phyloP scores from a whole-genome alignment of 2,113 vertebrate genomes.

The Ibidorhyncha struthersii region DNA sequence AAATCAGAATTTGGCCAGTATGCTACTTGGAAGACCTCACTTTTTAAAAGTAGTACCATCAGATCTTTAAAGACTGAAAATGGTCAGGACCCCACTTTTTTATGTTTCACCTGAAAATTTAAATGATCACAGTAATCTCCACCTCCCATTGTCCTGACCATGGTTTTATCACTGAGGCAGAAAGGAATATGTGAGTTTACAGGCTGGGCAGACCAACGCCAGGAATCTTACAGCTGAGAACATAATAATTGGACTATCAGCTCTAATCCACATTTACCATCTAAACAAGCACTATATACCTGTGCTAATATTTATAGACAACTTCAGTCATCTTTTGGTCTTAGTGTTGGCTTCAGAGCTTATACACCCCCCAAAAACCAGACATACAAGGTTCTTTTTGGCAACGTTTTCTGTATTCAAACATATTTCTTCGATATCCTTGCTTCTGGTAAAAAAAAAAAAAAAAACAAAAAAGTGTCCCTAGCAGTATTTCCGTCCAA shows the following conservation, averaged over 20 bases:
- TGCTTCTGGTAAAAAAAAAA: neutral
- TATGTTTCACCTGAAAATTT: neutral
- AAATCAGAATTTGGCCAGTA: neutral
- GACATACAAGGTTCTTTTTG: neutral
- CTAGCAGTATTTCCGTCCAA: neutral
- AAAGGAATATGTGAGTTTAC: neutral
- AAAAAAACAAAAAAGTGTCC: too few relatives aligned
- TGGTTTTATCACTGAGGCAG: neutral
- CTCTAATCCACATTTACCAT: neutral
- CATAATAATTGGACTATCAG: neutral
- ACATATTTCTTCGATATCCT: neutral
- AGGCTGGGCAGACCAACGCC: neutral
- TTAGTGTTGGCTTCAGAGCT: neutral
- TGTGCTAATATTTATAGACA: neutral
- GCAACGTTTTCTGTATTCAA: neutral
- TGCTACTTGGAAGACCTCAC: neutral
- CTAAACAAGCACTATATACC: neutral
- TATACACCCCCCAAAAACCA: accelerated
- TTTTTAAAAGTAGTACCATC: neutral
- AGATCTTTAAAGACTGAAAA: neutral
- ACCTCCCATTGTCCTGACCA: neutral
- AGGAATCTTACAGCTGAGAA: neutral
- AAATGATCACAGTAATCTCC: neutral
- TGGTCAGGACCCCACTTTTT: neutral
- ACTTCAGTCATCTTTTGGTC: neutral